Evolutionary conservation across 53 echinoderm and acorn worm species (phyloP).

Genomic region (Crossaster papposus): DNA sequence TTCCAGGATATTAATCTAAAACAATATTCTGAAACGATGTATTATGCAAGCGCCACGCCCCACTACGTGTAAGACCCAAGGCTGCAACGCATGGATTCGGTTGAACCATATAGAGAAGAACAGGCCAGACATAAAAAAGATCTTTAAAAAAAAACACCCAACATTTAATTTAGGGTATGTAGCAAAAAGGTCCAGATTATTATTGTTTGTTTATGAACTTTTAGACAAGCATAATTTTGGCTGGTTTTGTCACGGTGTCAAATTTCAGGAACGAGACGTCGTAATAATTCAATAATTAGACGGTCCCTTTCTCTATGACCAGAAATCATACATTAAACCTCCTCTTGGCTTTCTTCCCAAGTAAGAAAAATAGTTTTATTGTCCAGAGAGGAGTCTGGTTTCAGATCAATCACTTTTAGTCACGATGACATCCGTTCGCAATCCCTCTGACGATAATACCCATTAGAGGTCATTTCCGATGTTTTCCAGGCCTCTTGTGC

Average conservation of each 20-base stretch:
- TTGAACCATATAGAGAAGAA: too few relatives aligned
- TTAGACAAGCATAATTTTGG: not conserved
- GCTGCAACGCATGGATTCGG: too few relatives aligned
- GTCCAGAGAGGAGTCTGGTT: not conserved
- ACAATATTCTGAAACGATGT: slow-evolving; percentile 3
- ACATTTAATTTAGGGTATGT: too few relatives aligned
- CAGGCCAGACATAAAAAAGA: too few relatives aligned
- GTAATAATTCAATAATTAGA: too few relatives aligned
- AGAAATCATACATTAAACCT: not conserved
- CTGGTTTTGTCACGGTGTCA: not conserved
- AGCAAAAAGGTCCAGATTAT: too few relatives aligned
- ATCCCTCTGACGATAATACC: not conserved
- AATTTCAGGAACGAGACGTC: not conserved
- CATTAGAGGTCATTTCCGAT: not conserved
- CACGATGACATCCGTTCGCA: not conserved
- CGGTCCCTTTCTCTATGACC: not conserved
- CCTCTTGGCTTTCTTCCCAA: not conserved
- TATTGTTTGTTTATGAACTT: not conserved
- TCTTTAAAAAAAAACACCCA: too few relatives aligned
- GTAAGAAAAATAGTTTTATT: not conserved
- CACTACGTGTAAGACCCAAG: not conserved
- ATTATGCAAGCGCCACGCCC: slow-evolving; percentile 5
- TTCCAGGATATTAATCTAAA: not conserved
- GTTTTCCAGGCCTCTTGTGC: not conserved
- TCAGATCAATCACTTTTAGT: not conserved